Evolutionary conservation across 1,140 invertebrate genomes (phyloP).

Genomic region (Bombus sylvicola): DNA sequence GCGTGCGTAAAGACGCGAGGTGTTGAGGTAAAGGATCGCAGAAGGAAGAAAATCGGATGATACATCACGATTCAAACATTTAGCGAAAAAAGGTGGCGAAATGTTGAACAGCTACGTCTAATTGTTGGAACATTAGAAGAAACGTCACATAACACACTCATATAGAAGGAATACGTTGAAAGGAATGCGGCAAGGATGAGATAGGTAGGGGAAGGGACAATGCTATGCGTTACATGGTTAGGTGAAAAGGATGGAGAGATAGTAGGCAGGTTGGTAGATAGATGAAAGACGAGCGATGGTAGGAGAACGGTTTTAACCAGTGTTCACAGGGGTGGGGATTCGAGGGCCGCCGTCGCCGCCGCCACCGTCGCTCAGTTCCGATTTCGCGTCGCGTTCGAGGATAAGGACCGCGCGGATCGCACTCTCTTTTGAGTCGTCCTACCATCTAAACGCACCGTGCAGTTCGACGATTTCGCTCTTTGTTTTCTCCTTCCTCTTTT

Average conservation of each 20-base stretch:
- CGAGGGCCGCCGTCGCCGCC: slow-evolving; percentile 20
- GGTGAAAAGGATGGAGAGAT: slow-evolving; percentile 21
- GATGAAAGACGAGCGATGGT: slow-evolving; percentile 49
- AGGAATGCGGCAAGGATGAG: slow-evolving; percentile 34
- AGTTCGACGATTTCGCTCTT: not conserved
- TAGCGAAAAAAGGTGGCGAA: not conserved
- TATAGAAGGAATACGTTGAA: not conserved
- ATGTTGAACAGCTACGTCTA: not conserved
- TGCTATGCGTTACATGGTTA: slow-evolving; percentile 4
- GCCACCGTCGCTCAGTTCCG: slow-evolving; percentile 45
- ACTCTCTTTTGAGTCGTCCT: slow-evolving; percentile 64
- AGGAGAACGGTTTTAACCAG: slow-evolving; percentile 49
- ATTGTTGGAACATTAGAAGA: not conserved
- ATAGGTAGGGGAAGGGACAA: slow-evolving; percentile 3
- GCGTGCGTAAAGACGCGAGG: not conserved
- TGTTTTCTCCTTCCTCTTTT: not conserved
- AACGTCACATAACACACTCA: not conserved
- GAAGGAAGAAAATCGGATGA: not conserved
- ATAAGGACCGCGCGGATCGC: slow-evolving; percentile 53
- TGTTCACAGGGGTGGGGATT: slow-evolving; percentile 26
- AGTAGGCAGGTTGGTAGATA: slow-evolving; percentile 37
- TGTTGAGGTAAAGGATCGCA: not conserved
- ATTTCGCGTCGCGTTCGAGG: slow-evolving; percentile 55
- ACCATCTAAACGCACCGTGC: not conserved
- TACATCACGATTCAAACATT: not conserved